Conservation (phyloP, 1,140 invertebrate species). For the Stegodyphus dumicola region DNA sequence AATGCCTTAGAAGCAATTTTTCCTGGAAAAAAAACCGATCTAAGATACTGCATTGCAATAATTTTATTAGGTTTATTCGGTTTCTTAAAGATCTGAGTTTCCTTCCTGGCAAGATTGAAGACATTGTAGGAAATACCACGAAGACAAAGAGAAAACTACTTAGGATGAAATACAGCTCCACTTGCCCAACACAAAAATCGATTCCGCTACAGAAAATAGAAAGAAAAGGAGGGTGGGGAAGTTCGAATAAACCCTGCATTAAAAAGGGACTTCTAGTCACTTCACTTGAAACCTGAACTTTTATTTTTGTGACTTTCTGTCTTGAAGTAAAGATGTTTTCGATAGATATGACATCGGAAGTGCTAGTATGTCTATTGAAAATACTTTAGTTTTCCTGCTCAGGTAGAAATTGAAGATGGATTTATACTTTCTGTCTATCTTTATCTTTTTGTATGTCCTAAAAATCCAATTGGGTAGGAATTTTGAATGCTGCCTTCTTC, state of each 20-base stretch:
- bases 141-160: background rate
- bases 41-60: slow-evolving; percentile 1
- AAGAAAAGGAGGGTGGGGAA: too few species aligned
- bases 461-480: too few species aligned
- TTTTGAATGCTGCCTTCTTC: too few species aligned
- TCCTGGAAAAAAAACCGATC: background rate
- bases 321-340: background rate
- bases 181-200: too few species aligned
- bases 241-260: background rate
- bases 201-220: too few species aligned
- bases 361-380: background rate
- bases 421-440: background rate
- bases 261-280: background rate
- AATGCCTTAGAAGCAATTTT: too few species aligned
- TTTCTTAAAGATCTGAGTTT: background rate
- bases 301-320: background rate
- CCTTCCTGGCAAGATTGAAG: slow-evolving; percentile 2
- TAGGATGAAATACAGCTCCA: too few species aligned
- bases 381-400: background rate
- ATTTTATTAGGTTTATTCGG: background rate
- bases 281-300: background rate
- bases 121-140: background rate
- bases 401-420: background rate
- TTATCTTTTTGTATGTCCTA: background rate
- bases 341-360: background rate